These are phyloP conservation scores for Porites rus DNA, from an alignment of 92 coral and sea anemone species.

Conservation along the genomic window DNA sequence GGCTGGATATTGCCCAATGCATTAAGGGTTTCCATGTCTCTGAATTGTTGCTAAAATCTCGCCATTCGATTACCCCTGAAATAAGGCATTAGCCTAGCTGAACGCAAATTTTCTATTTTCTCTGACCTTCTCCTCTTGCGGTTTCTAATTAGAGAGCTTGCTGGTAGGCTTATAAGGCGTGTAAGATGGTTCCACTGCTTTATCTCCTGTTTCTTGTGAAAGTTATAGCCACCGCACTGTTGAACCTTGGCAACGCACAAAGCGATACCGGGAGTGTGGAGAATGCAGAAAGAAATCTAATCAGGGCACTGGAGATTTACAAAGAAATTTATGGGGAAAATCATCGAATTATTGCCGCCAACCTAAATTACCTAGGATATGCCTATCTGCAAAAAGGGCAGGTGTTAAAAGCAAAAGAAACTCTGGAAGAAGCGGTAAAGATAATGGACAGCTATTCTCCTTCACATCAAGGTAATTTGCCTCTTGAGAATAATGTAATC, in stretches of 20 bases:
- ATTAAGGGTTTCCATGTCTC: too few relatives aligned
- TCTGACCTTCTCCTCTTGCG: too few relatives aligned
- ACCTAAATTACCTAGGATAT: constrained; percentile 16
- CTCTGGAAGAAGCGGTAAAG: constrained; percentile 5
- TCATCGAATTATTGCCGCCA: constrained; percentile 34
- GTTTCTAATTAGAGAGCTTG: too few relatives aligned
- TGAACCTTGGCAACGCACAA: constrained; percentile 39
- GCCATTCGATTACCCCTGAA: too few relatives aligned
- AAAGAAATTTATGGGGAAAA: constrained; percentile 10
- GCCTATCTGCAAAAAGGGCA: constrained; percentile 18
- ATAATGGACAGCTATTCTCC: constrained; percentile 18
- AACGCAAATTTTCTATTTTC: too few relatives aligned
- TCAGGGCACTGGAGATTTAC: constrained; percentile 12
- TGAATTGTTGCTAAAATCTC: too few relatives aligned
- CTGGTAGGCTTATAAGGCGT: too few relatives aligned
- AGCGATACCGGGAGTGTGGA: constrained; percentile 18
- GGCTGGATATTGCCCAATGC: too few relatives aligned
- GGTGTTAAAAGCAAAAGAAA: constrained; percentile 20
- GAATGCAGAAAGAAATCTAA: constrained; percentile 12
- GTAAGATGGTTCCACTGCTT: too few relatives aligned
- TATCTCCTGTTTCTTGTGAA: not conserved
- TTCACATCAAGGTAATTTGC: constrained; percentile 28
- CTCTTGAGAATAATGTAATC: too few relatives aligned
- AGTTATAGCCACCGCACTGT: constrained; percentile 30
- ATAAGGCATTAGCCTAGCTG: too few relatives aligned